A percentile compares a stretch with the other conserved stretches of the same genome.
These are phyloP conservation scores for Coleophora deauratella DNA, from an alignment of 2,888 invertebrate genomes.

Conservation along the genomic window DNA sequence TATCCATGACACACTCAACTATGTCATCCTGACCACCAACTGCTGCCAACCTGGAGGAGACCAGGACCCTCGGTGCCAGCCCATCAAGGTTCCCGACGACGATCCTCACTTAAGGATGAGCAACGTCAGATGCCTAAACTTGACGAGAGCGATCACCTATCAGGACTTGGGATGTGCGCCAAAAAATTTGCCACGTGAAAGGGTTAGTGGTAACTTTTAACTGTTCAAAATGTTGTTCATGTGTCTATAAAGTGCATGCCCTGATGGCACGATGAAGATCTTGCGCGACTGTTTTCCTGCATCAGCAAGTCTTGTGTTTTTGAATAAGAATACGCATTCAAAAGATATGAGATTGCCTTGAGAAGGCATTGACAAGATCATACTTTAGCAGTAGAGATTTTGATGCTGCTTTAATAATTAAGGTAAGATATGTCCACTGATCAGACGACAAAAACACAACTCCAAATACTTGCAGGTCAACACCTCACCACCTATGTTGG, in stretches of 20 bases:
- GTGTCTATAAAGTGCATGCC: no score
- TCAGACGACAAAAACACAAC: no score
- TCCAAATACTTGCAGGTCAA: constrained; percentile 35
- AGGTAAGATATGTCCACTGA: no score
- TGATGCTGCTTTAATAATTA: no score
- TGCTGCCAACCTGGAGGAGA: constrained; percentile 14
- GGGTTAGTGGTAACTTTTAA: constrained; percentile 19
- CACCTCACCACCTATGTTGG: constrained; percentile 29
- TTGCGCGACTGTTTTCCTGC: no score
- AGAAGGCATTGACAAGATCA: no score
- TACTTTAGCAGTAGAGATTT: no score
- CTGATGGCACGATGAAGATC: no score
- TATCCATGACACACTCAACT: constrained; percentile 18
- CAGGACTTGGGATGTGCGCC: constrained; percentile 33
- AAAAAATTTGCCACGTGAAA: constrained; percentile 21
- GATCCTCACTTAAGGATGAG: constrained; percentile 30
- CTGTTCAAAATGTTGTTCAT: no score
- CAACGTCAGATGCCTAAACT: constrained; percentile 32
- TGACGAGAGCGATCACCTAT: constrained; percentile 35
- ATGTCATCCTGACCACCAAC: constrained; percentile 12
- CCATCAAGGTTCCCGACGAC: constrained; percentile 28
- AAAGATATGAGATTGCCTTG: no score
- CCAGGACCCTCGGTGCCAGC: constrained; percentile 25
- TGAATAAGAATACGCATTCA: no score
- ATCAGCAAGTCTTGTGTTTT: no score